Percentiles rank a stretch among this genome's conserved stretches.
Evolutionary conservation across 2,797 vertebrate species (phyloP).

Genomic region (Accipiter fasciatus): DNA sequence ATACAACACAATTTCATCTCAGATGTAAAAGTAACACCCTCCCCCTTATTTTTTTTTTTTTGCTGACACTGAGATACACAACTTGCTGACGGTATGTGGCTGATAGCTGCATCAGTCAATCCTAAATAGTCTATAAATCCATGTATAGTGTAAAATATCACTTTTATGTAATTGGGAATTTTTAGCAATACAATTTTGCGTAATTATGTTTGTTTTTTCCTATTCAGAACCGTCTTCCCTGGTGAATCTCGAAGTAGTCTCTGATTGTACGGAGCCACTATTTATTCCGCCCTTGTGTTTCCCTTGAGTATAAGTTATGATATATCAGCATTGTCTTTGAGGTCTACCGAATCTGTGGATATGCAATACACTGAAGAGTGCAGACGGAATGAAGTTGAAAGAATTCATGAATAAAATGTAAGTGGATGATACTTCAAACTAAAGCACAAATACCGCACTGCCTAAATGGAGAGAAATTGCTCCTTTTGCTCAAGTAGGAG

Average conservation of each 20-base stretch:
- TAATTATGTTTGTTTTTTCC: constrained; percentile 60
- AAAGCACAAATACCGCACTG: constrained; percentile 13
- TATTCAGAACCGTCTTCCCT: background rate
- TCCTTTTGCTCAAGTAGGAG: constrained; percentile 34
- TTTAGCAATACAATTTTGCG: constrained; percentile 53
- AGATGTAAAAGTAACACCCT: constrained; percentile 62
- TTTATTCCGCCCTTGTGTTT: background rate
- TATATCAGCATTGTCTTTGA: constrained; percentile 49
- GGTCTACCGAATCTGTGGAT: background rate
- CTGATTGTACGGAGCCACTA: background rate
- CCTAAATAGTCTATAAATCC: constrained; percentile 61
- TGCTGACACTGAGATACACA: constrained; percentile 66
- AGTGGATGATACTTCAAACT: constrained; percentile 32
- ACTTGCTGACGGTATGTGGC: constrained; percentile 53
- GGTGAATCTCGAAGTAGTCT: background rate
- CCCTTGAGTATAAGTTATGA: constrained; percentile 28
- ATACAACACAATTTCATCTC: constrained; percentile 67
- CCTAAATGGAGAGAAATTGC: constrained; percentile 48
- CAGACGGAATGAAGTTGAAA: constrained; percentile 35
- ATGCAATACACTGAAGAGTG: background rate
- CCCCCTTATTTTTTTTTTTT: constrained; percentile 21
- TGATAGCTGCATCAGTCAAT: constrained; percentile 51
- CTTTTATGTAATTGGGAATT: constrained; percentile 66
- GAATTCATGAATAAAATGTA: constrained; percentile 47
- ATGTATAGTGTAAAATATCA: background rate